Evolutionary conservation across 2,797 vertebrate genomes (phyloP).

Genomic region (Malurus splendens): DNA sequence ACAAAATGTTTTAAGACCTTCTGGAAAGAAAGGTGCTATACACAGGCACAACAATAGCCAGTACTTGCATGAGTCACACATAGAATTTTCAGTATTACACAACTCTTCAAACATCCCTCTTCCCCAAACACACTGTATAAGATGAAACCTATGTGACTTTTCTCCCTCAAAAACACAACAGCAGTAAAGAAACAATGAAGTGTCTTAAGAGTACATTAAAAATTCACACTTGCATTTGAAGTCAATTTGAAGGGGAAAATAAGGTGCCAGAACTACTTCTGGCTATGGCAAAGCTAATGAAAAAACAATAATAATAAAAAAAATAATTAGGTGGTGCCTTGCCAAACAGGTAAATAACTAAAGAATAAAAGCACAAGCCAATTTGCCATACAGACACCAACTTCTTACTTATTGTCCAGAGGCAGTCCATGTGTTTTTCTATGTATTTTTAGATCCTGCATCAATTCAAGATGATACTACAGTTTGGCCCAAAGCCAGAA

Average conservation of each 20-base stretch:
- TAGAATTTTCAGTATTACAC: neutral
- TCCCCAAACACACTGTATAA: neutral
- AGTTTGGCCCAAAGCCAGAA: slow-evolving; percentile 35
- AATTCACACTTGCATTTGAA: neutral
- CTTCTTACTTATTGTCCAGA: neutral
- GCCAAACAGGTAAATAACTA: neutral
- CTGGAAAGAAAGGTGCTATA: neutral
- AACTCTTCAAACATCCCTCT: neutral
- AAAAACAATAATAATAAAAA: neutral
- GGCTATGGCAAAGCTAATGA: neutral
- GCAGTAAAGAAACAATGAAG: neutral
- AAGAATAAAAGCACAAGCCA: neutral
- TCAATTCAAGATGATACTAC: slow-evolving; percentile 33
- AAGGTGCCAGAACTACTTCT: neutral
- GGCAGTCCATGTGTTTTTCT: neutral
- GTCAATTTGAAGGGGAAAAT: neutral
- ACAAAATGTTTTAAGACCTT: neutral
- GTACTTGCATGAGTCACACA: neutral
- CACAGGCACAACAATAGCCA: neutral
- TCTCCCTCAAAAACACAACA: neutral
- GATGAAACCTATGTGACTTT: neutral
- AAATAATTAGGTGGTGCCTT: neutral
- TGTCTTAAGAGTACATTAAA: neutral
- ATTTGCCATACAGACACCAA: neutral
- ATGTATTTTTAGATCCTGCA: neutral